Conservation (phyloP, 2,888 invertebrate species). For the Catocala fraxini region DNA sequence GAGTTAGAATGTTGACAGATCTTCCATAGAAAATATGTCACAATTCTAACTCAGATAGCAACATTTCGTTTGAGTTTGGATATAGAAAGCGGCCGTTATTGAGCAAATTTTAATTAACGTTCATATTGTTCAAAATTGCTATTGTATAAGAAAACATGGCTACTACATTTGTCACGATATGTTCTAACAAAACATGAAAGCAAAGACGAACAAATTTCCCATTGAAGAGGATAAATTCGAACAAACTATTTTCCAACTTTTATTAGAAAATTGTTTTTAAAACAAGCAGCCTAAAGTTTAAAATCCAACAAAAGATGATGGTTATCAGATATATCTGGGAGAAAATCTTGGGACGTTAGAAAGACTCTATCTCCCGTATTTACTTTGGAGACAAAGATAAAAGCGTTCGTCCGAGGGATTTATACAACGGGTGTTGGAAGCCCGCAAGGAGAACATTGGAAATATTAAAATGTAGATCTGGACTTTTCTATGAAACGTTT, state of each 20-base stretch:
- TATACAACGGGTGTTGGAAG: slow-evolving; percentile 63
- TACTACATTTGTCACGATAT: slow-evolving; percentile 6
- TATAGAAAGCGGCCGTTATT: no score
- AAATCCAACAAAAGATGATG: slow-evolving; percentile 41
- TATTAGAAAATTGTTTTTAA: slow-evolving; percentile 35
- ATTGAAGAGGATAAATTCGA: slow-evolving; percentile 21
- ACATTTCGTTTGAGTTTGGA: no score
- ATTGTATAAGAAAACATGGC: background rate
- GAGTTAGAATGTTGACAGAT: no score
- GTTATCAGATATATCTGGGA: slow-evolving; percentile 43
- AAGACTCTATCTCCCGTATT: slow-evolving; percentile 58
- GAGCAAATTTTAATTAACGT: background rate
- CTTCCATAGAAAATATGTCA: no score
- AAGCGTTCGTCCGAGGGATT: slow-evolving; percentile 64
- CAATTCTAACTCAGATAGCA: no score
- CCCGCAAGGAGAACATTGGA: slow-evolving; percentile 57
- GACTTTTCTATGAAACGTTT: slow-evolving; percentile 34
- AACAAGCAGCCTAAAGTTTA: slow-evolving; percentile 43
- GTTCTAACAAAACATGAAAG: slow-evolving; percentile 13
- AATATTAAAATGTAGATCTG: slow-evolving; percentile 58
- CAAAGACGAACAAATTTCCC: slow-evolving; percentile 24
- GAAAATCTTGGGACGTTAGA: slow-evolving; percentile 19
- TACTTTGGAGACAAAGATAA: slow-evolving; percentile 71
- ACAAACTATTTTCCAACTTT: slow-evolving; percentile 11
- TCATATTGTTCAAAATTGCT: background rate